Evolutionary conservation across 2,888 invertebrate genomes (phyloP).

Genomic region (Drosophila nigricruria): DNA sequence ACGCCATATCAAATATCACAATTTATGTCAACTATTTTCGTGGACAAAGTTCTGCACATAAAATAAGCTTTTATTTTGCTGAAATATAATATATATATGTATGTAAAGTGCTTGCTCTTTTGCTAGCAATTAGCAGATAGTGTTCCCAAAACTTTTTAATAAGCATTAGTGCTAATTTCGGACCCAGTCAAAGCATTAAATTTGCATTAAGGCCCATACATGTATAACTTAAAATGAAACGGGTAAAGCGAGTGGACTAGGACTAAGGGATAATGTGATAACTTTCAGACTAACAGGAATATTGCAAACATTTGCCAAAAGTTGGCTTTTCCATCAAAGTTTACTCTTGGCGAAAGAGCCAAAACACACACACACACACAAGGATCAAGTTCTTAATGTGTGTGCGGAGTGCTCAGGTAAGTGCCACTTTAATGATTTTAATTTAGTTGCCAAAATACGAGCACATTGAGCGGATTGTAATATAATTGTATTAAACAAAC

Average conservation of each 20-base stretch:
- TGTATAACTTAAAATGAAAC: slow-evolving; percentile 26
- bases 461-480: neutral
- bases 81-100: slow-evolving; percentile 5
- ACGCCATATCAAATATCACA: slow-evolving; percentile 9
- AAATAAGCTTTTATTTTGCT: slow-evolving; percentile 11
- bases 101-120: slow-evolving; percentile 16
- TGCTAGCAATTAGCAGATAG: slow-evolving; percentile 38
- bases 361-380: neutral
- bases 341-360: slow-evolving; percentile 25
- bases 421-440: slow-evolving; percentile 4
- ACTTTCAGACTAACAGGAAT: slow-evolving; percentile 38
- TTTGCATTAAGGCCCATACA: slow-evolving; percentile 41
- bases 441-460: neutral
- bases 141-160: slow-evolving; percentile 62
- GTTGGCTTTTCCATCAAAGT: slow-evolving; percentile 55
- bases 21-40: neutral
- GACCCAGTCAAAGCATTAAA: slow-evolving; percentile 22
- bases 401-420: slow-evolving; percentile 19
- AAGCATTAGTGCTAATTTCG: slow-evolving; percentile 58
- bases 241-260: neutral
- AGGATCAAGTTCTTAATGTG: neutral
- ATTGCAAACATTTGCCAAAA: slow-evolving; percentile 65
- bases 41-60: neutral
- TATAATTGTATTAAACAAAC: neutral
- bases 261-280: slow-evolving; percentile 54